Base-by-base conservation (phyloP, 2,797 vertebrate species). In the Delichon dasypus region DNA sequence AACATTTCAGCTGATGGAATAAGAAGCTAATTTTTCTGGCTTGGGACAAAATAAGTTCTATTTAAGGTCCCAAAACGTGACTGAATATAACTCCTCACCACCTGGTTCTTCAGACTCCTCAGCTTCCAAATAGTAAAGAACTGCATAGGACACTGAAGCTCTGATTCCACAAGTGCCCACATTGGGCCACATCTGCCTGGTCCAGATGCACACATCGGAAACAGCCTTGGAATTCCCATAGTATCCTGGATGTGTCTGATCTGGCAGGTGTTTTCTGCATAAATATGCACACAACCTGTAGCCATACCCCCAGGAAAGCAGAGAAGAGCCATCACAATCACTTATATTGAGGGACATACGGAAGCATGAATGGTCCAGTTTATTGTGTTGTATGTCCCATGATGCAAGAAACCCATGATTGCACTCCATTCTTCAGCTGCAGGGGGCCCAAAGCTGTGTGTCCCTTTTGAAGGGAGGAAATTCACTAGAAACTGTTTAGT, bases 121-220 rank as follows among this genome's bases (percentile, higher is more conserved):
- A 27, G 16, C 62, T 83, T 85, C 29, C 36, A 70, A 76, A 66
- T 4, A 50, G 16, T 22, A 11, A 75, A 88, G 20, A 29, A 70
- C 6, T 36, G 10, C 22, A 54, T 1, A 53, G 22, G 8, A 21
- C 8, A 3, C 18, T 67, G 60, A 71, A 71, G 22, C 20, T 82
- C 13, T 45, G 13, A 40, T 21, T 62, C 40, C 67, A 6, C 25
- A 51, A 48, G 20, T 19, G 17, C 42, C 18, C 23, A 48, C 29
- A 54, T 1, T 21, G 21, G 34, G 42, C 26, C 38, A 32, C 7
- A 7, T 67, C 50, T 34, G 30, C 20, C 62, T 3, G 1, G 32
- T 48, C 22, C 47, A 86, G 11, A 58, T 5, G 7, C 18, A 71
- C 32, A 27, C 21, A 71, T 7, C 0, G 0, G 0, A 53, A 91